Evolutionary conservation across 1,140 invertebrate species (phyloP).

Genomic region (Bombus ignitus): DNA sequence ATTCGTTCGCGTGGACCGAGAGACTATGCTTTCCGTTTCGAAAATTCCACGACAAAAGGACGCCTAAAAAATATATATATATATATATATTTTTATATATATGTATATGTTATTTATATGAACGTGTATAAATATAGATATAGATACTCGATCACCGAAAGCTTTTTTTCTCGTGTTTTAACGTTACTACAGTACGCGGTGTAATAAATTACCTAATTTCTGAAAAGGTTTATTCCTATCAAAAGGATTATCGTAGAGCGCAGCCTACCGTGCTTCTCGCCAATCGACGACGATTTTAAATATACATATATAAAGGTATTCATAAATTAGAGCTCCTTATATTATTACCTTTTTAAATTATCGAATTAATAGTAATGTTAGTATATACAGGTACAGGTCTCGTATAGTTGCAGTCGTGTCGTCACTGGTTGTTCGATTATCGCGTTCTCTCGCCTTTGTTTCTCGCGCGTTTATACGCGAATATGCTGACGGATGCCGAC

Average conservation of each 20-base stretch:
- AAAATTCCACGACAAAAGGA: constrained; percentile 72
- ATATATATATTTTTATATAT: constrained; percentile 37
- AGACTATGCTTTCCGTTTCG: constrained; percentile 58
- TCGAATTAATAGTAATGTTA: constrained; percentile 81
- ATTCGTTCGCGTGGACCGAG: constrained; percentile 41
- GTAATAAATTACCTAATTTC: constrained; percentile 56
- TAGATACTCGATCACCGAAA: constrained; percentile 68
- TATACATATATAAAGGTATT: constrained; percentile 70
- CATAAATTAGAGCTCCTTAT: constrained; percentile 77
- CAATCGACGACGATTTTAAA: constrained; percentile 69
- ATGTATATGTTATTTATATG: constrained; percentile 43
- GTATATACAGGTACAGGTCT: constrained; percentile 84
- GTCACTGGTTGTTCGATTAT: constrained; percentile 77
- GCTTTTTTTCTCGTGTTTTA: constrained; percentile 17
- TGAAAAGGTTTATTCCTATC: constrained; percentile 27
- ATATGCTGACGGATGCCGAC: constrained; percentile 78
- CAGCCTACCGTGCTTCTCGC: constrained; percentile 75
- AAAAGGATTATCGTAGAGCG: constrained; percentile 58
- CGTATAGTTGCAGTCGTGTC: constrained; percentile 84
- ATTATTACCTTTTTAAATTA: constrained; percentile 77
- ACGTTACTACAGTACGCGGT: constrained; percentile 30
- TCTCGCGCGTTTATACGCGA: constrained; percentile 43
- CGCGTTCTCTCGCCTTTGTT: constrained; percentile 47
- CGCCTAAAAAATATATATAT: constrained; percentile 76
- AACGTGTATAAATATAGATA: constrained; percentile 58